Evolutionary conservation across 2,797 vertebrate species (phyloP).

Genomic region (Sebastes dallii): DNA sequence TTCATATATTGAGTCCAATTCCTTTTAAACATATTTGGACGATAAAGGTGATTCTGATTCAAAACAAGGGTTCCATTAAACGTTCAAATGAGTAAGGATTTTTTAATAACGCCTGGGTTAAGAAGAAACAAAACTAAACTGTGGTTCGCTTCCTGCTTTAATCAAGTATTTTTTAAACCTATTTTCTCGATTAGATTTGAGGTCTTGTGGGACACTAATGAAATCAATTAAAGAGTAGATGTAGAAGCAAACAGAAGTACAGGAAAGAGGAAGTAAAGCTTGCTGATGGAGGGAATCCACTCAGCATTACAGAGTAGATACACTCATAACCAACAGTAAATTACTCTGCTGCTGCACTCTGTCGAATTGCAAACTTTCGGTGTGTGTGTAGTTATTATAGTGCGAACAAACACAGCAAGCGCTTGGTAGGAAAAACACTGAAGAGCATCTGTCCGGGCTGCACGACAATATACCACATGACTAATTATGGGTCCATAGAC

Average conservation of each 20-base stretch:
- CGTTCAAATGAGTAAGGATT: not conserved
- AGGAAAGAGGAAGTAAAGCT: not conserved
- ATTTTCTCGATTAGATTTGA: not conserved
- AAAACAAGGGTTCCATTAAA: not conserved
- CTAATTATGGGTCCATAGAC: conserved; percentile 45
- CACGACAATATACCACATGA: conserved; percentile 38
- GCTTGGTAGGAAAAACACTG: conserved; percentile 32
- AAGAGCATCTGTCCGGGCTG: conserved; percentile 58
- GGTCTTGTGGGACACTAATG: not conserved
- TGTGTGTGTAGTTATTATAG: conserved; percentile 31
- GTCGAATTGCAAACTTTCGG: conserved; percentile 28
- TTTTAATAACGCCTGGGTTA: not conserved
- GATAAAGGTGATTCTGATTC: not conserved
- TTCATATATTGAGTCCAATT: not conserved
- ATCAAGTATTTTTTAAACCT: not conserved
- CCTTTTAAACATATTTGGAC: not conserved
- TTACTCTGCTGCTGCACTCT: conserved; percentile 30
- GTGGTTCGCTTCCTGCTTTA: not conserved
- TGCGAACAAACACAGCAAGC: conserved; percentile 31
- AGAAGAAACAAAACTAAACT: not conserved
- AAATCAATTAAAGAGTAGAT: not conserved
- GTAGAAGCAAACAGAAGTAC: not conserved
- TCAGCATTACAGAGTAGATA: conserved; percentile 36
- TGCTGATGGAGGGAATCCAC: conserved; percentile 28
- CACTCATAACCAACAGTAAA: conserved; percentile 44